A percentile compares a stretch with the other conserved stretches of the same genome.
These are phyloP conservation scores for Nesogale talazaci DNA, from an alignment of 2,113 vertebrate species.

Conservation along the genomic window DNA sequence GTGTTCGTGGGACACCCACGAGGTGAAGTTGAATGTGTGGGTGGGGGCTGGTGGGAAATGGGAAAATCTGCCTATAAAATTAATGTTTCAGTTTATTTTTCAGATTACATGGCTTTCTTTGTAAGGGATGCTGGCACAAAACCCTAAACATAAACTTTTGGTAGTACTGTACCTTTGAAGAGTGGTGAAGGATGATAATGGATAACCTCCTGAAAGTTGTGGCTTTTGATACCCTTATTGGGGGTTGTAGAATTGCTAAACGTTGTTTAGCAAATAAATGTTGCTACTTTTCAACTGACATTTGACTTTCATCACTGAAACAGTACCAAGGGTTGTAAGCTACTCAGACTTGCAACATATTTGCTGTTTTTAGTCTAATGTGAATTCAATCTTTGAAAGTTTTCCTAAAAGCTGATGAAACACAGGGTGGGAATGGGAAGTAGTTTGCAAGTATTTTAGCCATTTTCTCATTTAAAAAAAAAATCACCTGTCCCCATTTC, in stretches of 20 bases:
- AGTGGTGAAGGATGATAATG: slow-evolving; percentile 89
- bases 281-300: slow-evolving; percentile 82
- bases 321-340: slow-evolving; percentile 76
- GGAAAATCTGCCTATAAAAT: slow-evolving; percentile 87
- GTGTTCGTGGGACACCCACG: slow-evolving; percentile 86
- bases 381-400: slow-evolving; percentile 77
- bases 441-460: slow-evolving; percentile 55
- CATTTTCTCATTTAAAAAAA: slow-evolving; percentile 68
- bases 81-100: slow-evolving; percentile 93
- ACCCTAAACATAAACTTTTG: slow-evolving; percentile 88
- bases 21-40: slow-evolving; percentile 82
- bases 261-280: slow-evolving; percentile 76
- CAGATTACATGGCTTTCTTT: slow-evolving; percentile 91
- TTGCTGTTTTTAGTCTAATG: slow-evolving; percentile 74
- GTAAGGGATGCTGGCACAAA: slow-evolving; percentile 90
- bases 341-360: slow-evolving; percentile 79
- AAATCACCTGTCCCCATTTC: slow-evolving; percentile 60
- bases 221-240: slow-evolving; percentile 84
- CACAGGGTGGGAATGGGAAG: slow-evolving; percentile 78
- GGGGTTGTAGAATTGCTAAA: slow-evolving; percentile 84
- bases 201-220: slow-evolving; percentile 86
- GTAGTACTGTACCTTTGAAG: slow-evolving; percentile 89
- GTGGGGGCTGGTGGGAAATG: slow-evolving; percentile 78
- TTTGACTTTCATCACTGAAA: slow-evolving; percentile 76
- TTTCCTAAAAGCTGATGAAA: slow-evolving; percentile 80